Evolutionary conservation across 2,113 vertebrate genomes (phyloP), one percentile per base, ranked within the genome.

Genomic region (Ranitomeya imitator): DNA sequence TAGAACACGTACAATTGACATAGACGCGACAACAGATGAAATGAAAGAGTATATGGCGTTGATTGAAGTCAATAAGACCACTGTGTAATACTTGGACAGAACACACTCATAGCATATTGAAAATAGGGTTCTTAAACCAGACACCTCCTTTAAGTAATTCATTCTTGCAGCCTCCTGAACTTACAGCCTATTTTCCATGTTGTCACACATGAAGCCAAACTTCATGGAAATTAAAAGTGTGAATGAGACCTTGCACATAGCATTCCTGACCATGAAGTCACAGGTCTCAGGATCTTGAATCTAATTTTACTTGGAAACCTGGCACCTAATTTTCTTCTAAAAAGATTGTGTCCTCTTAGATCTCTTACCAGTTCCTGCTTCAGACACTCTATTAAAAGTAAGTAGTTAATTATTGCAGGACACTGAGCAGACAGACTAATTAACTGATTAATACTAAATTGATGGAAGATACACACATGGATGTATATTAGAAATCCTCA

Each of bases 201-300:
- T 74, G 55, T 80, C 55, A 15, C 26, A 60, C 14, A 37, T 2
- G 19, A 9, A 80, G 55, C 55, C 78, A 79, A 45, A 74, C 37
- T 52, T 21, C 45, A 76, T 52, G 73, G 52, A 52, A 76, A 16
- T 51, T 52, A 45, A 76, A 76, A 11, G 73, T 76, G 71, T 26
- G 79, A 31, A 54, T 55, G 79, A 81, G 79, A 81, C 60, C 23
- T 81, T 26, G 23, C 79, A 61, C 31, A 31, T 81, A 81, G 60
- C n/a, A 81, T 81, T 81, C 79, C 57, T 60, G 23, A 60, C 12
- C 13, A 52, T 52, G 45, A 52, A 76, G 73, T 76, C 73, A 76
- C 52, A 2, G 19, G 51, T 10, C 73, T 52, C 45, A 3, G 31
- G 73, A 74, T 76, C 37, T 76, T 19, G 15, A 19, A 16, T 74